phyloP scores from a whole-genome alignment of 2,113 vertebrate species.

The Eurypyga helias region DNA sequence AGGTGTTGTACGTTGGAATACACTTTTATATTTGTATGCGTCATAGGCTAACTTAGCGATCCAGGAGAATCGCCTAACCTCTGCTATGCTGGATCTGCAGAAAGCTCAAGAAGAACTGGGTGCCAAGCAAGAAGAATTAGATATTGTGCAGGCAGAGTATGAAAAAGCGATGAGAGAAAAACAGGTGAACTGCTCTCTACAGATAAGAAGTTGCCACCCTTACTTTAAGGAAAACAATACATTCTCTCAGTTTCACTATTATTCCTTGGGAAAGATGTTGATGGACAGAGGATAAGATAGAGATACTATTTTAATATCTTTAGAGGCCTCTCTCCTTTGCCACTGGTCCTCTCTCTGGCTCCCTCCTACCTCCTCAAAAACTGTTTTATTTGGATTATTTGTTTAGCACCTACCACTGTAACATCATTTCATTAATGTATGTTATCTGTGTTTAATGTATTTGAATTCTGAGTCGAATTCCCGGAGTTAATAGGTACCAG shows the following conservation, averaged over 20 bases:
- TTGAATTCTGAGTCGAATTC: neutral
- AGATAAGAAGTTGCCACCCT: neutral
- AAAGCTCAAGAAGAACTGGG: conserved; percentile 85
- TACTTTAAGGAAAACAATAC: neutral
- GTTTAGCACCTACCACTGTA: neutral
- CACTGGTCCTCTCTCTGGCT: neutral
- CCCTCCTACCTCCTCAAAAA: neutral
- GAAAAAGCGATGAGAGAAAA: conserved; percentile 85
- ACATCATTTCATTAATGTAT: neutral
- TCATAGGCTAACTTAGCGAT: conserved; percentile 85
- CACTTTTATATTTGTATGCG: neutral
- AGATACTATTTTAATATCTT: neutral
- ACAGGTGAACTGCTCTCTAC: conserved; percentile 73
- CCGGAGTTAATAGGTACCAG: neutral
- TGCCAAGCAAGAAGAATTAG: conserved; percentile 85
- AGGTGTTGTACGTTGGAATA: neutral
- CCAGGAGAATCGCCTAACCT: conserved; percentile 81
- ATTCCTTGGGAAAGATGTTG: neutral
- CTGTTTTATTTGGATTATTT: neutral
- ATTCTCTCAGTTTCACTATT: neutral
- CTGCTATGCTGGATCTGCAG: conserved; percentile 84
- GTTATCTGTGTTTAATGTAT: neutral
- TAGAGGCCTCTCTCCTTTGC: neutral
- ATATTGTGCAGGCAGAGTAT: conserved; percentile 83
- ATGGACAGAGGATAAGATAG: neutral